Evolutionary conservation across 1,140 invertebrate species (phyloP).

Genomic region (Stegodyphus dumicola): DNA sequence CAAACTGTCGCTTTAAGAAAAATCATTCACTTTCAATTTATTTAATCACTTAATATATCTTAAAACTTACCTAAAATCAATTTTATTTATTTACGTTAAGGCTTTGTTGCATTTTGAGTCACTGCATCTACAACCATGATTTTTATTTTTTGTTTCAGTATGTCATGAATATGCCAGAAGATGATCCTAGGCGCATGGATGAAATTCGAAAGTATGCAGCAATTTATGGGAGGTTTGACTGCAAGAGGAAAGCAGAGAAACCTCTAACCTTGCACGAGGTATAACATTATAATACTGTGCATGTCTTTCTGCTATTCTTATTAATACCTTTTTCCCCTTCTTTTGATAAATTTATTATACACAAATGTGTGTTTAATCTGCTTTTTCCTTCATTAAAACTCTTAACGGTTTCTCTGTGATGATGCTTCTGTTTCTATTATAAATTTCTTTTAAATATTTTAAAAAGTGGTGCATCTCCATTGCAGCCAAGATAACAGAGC

Average conservation of each 20-base stretch:
- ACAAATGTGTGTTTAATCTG: not conserved
- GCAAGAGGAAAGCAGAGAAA: slow-evolving; percentile 94
- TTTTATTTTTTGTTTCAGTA: slow-evolving; percentile 70
- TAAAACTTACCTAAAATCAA: too few relatives aligned
- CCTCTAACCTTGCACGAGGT: slow-evolving; percentile 96
- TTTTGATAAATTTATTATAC: not conserved
- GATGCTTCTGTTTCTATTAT: too few relatives aligned
- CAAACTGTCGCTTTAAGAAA: too few relatives aligned
- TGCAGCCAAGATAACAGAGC: too few relatives aligned
- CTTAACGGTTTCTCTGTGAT: too few relatives aligned
- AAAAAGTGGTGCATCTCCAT: too few relatives aligned
- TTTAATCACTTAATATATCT: too few relatives aligned
- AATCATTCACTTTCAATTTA: too few relatives aligned
- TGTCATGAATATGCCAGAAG: slow-evolving; percentile 90
- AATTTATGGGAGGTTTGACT: slow-evolving; percentile 95
- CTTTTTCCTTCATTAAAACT: not conserved
- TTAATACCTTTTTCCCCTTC: not conserved
- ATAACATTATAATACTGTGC: slow-evolving; percentile 55
- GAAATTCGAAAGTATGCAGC: slow-evolving; percentile 95
- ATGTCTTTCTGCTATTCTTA: not conserved
- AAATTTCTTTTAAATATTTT: too few relatives aligned
- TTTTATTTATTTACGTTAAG: too few relatives aligned
- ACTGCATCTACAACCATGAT: not conserved
- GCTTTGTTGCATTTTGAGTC: too few relatives aligned
- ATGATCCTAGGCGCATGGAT: slow-evolving; percentile 88